These are phyloP conservation scores for Apantesis nais DNA, from an alignment of 2,888 invertebrate genomes.

Conservation along the genomic window DNA sequence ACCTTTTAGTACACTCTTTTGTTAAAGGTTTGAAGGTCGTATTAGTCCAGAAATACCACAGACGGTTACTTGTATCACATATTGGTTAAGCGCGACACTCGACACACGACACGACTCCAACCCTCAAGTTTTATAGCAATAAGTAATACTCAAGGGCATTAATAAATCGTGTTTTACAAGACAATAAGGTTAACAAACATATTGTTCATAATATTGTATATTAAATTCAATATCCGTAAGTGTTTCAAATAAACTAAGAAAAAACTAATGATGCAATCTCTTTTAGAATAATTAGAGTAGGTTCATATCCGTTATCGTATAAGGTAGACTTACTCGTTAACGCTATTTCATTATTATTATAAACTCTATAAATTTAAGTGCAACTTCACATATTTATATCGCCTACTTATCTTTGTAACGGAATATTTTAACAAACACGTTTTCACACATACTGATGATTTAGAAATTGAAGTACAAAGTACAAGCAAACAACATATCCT, in stretches of 20 bases:
- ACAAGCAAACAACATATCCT: no score
- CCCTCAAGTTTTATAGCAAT: background rate
- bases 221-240: constrained; percentile 25
- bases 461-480: no score
- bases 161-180: background rate
- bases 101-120: background rate
- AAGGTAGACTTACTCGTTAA: constrained; percentile 29
- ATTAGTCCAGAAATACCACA: no score
- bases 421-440: no score
- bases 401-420: no score
- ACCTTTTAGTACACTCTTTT: no score
- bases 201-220: background rate
- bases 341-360: constrained; percentile 25
- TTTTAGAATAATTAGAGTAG: constrained; percentile 38
- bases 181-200: background rate
- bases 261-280: constrained; percentile 41
- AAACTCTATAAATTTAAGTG: constrained; percentile 23
- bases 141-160: background rate
- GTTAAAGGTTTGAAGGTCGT: no score
- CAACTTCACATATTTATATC: background rate
- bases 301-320: constrained; percentile 43
- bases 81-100: no score
- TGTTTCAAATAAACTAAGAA: constrained; percentile 24
- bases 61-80: no score
- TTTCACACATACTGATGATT: no score